phyloP scores from a whole-genome alignment of 2,797 vertebrate species.

The Xiphorhynchus erythropygius region DNA sequence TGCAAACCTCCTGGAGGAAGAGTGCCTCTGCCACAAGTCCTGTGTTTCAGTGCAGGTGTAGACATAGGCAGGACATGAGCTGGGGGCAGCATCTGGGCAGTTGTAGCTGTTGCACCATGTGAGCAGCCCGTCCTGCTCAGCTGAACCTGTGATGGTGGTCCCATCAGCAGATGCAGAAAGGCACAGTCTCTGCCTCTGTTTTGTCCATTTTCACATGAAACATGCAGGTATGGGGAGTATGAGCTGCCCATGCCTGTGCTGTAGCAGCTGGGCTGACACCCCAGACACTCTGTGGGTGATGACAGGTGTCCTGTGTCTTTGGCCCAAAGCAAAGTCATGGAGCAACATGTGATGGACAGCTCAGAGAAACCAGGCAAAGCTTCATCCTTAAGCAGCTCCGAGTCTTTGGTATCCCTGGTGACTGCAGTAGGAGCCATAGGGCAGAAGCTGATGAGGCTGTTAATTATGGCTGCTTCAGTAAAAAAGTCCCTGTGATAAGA shows the following conservation, averaged over 20 bases:
- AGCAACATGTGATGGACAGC: not conserved
- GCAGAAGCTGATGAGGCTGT: not conserved
- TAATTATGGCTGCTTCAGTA: not conserved
- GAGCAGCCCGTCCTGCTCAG: not conserved
- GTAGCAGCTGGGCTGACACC: not conserved
- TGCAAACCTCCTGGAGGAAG: not conserved
- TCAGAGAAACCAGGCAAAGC: not conserved
- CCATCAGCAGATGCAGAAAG: not conserved
- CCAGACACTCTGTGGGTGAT: not conserved
- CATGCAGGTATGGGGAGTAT: fast-evolving
- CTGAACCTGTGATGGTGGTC: not conserved
- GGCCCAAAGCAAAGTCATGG: not conserved
- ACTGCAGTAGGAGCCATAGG: not conserved
- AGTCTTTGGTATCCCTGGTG: not conserved
- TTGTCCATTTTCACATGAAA: not conserved
- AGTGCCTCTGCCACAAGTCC: not conserved
- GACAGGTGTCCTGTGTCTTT: not conserved
- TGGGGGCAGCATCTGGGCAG: not conserved
- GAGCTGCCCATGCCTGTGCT: not conserved
- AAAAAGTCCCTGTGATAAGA: not conserved
- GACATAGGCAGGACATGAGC: not conserved
- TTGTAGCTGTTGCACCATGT: not conserved
- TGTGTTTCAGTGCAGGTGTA: not conserved
- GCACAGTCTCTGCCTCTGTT: not conserved
- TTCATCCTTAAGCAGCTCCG: not conserved